Conservation (phyloP, 2,797 vertebrate species). For the Premnoplex brunnescens region DNA sequence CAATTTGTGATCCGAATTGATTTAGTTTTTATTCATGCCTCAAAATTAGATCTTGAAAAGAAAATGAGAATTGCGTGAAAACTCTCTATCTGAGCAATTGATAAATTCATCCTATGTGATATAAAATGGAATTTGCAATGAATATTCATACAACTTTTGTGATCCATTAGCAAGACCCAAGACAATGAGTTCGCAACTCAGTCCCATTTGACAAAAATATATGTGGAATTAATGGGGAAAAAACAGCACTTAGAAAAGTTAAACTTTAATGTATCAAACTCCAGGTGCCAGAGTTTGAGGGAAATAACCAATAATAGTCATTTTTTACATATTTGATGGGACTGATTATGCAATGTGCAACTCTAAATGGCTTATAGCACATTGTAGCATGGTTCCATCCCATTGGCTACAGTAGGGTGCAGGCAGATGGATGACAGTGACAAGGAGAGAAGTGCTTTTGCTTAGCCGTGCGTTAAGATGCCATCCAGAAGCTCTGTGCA, state of each 20-base stretch:
- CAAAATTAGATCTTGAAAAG: conserved; percentile 63
- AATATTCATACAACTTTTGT: conserved; percentile 78
- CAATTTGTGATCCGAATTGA: conserved; percentile 55
- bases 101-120: conserved; percentile 68
- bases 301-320: conserved; percentile 85
- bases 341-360: conserved; percentile 86
- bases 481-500: conserved; percentile 90
- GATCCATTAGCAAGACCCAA: conserved; percentile 72
- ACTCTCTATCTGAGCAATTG: conserved; percentile 64
- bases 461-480: conserved; percentile 94
- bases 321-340: conserved; percentile 88
- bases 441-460: conserved; percentile 90
- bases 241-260: conserved; percentile 77
- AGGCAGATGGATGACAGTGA: conserved; percentile 95
- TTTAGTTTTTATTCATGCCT: conserved; percentile 61
- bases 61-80: conserved; percentile 66
- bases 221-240: conserved; percentile 69
- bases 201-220: conserved; percentile 70
- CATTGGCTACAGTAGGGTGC: conserved; percentile 91
- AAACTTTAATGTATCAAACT: conserved; percentile 81
- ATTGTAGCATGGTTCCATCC: conserved; percentile 88
- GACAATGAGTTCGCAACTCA: conserved; percentile 70
- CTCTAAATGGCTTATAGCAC: conserved; percentile 89
- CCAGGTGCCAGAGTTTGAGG: conserved; percentile 83
- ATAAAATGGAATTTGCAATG: conserved; percentile 71